These are phyloP conservation scores for Pegoplata infirma DNA, from an alignment of 2,888 invertebrate genomes.

Conservation along the genomic window DNA sequence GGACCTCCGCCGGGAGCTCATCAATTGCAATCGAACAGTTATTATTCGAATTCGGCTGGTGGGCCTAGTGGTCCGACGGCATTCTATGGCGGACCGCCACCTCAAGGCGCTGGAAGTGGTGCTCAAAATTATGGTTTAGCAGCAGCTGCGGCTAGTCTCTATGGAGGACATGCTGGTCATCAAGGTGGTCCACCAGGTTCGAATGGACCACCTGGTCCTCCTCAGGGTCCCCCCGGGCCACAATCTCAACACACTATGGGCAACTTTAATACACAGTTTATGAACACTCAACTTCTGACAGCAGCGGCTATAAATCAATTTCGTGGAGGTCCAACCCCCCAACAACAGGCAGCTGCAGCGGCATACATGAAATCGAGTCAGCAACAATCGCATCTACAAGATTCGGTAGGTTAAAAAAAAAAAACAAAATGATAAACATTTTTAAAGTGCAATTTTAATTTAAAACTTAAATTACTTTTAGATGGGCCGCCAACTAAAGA, in stretches of 20 bases:
- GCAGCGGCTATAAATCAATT: constrained; percentile 79
- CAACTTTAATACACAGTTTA: constrained; percentile 80
- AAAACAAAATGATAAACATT: no score
- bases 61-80: constrained; percentile 75
- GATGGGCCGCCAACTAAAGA: constrained; percentile 78
- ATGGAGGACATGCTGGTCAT: constrained; percentile 75
- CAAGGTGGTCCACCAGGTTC: constrained; percentile 74
- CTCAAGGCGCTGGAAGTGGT: constrained; percentile 73
- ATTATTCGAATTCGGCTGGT: constrained; percentile 77
- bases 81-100: constrained; percentile 75
- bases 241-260: constrained; percentile 77
- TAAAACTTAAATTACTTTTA: constrained; percentile 54
- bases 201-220: constrained; percentile 73
- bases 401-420: constrained; percentile 77
- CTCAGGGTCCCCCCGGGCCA: constrained; percentile 71
- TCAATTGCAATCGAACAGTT: constrained; percentile 77
- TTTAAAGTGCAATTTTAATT: background rate
- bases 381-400: constrained; percentile 77
- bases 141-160: constrained; percentile 74
- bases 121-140: constrained; percentile 76
- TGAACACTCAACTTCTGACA: constrained; percentile 83
- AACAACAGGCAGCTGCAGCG: constrained; percentile 70
- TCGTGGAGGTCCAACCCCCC: constrained; percentile 76
- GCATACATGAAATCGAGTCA: constrained; percentile 77
- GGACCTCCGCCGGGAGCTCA: constrained; percentile 73